phyloP scores from a whole-genome alignment of 2,888 invertebrate genomes.

The Apodemia mormo region DNA sequence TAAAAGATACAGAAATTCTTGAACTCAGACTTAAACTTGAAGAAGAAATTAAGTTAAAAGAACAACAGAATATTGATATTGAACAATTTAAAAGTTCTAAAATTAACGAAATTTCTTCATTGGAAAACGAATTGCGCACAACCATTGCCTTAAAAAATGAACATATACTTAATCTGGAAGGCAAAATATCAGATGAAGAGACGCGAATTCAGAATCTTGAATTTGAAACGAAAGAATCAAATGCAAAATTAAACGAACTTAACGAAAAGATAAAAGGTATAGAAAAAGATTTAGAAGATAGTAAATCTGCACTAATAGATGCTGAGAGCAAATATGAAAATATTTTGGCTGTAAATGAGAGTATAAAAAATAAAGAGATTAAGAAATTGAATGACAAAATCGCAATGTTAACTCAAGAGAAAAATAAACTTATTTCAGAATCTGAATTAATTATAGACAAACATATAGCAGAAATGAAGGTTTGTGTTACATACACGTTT shows the following conservation, averaged over 20 bases:
- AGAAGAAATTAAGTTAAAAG: not conserved
- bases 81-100: conserved; percentile 8
- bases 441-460: conserved; percentile 22
- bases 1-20: conserved; percentile 12
- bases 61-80: conserved; percentile 8
- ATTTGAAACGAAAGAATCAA: conserved; percentile 34
- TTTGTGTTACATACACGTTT: no score
- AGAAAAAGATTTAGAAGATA: conserved; percentile 45
- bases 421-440: conserved; percentile 44
- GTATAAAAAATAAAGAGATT: no score
- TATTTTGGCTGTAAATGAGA: no score
- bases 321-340: no score
- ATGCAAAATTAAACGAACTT: conserved; percentile 23
- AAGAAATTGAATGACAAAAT: conserved; percentile 50
- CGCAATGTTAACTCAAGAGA: conserved; percentile 44
- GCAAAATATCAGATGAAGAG: conserved; percentile 41
- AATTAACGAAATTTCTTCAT: conserved; percentile 19
- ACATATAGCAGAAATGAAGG: conserved; percentile 14
- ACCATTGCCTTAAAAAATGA: conserved; percentile 22
- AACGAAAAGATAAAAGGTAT: conserved; percentile 42
- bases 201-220: conserved; percentile 41
- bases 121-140: conserved; percentile 24
- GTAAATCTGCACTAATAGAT: conserved; percentile 45
- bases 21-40: conserved; percentile 2
- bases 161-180: conserved; percentile 26